Base-by-base conservation (phyloP, 1,140 invertebrate species). In the Branchinecta lindahli region DNA sequence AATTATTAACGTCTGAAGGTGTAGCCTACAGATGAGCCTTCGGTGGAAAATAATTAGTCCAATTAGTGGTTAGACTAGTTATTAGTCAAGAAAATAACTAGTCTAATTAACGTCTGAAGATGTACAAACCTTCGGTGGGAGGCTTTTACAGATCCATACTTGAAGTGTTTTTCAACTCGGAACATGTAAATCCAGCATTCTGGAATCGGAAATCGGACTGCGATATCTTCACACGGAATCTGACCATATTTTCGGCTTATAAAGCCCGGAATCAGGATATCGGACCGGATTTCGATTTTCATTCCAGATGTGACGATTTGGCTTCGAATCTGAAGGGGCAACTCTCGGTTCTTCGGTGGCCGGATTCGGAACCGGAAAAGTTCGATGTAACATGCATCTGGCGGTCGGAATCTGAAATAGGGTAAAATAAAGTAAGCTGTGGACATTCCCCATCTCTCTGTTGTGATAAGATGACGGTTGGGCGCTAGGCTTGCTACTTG, bases 101-200 rank as follows among this genome's bases (percentile, higher is more conserved):
- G 33, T 33, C 33, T 33, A 33, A 33, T 3, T 33, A 33, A 33
- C 5, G 33, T 33, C 33, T 33, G 33, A 33, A 33, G 33, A 33
- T 33, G 33, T 33, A 33, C 46, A 75, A 78, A 84, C 83, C 87
- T 85, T 79, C 94, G 83, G 75, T 94, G 92, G 20, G 94, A 91
- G 0, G 95, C 95, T 80, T 99, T 98, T 0, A 98, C 91, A 7
- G 95, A 97, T n/a, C 97, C 97, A 79, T 98, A 98, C 76, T 95
- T 85, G 82, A 98, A 98, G 79, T 97, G 91, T 77, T 98, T 96
- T 79, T 99, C 96, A 20, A 97, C 94, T 72, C 97, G 84, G 81
- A 99, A 99, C 75, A 98, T 83, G 80, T 99, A 99, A 75, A 99
- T 94, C 97, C 97, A 99, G 76, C 90, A 92, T 81, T 99, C 96